Evolutionary conservation across 2,113 vertebrate species (phyloP), one percentile per base, ranked within the genome.

Genomic region (Chamaetylas fuelleborni): DNA sequence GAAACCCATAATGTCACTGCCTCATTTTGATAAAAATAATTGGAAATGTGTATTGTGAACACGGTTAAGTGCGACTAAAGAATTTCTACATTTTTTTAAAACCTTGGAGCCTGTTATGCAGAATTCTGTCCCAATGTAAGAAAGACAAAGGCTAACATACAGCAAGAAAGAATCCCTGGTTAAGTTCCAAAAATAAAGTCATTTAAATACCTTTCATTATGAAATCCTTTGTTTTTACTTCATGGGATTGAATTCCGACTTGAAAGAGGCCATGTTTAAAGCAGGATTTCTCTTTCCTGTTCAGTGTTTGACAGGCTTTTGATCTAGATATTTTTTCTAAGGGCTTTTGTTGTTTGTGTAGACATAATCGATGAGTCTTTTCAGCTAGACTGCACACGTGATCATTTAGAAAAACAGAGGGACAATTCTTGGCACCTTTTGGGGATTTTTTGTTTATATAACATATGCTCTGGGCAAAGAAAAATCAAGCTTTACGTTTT

Each of bases 291-390:
- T 96, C 93, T 97, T 96, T 92, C 93, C 93, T 93, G 91, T 96
- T 96, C 93, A 90, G 91, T 95, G 88, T 96, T 96, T 97, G 95
- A 96, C 91, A 97, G 93, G 93, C 96, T 97, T 97, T 97, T 97
- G 96, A 97, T 97, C 95, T 97, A 95, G 94, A 95, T 95, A 95
- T 94, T 97, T 97, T 97, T 97, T 96, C 91, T 95, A 96, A 91
- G 79, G 77, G 89, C 91, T 96, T 97, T 97, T 96, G 96, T 97
- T 97, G 96, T 97, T 98, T 97, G 96, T 93, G 86, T 96, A 95
- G 96, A 89, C 96, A 97, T 97, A 97, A 98, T 97, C 96, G 95
- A 98, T 97, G 97, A 96, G 95, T 97, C 90, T 95, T 96, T 97
- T 96, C 94, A 95, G 91, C 93, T 97, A 97, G 95, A 94, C 89